Percentiles rank a stretch among this genome's conserved stretches.
Evolutionary conservation across 2,888 invertebrate genomes (phyloP).

Genomic region (Lycaena phlaeas): DNA sequence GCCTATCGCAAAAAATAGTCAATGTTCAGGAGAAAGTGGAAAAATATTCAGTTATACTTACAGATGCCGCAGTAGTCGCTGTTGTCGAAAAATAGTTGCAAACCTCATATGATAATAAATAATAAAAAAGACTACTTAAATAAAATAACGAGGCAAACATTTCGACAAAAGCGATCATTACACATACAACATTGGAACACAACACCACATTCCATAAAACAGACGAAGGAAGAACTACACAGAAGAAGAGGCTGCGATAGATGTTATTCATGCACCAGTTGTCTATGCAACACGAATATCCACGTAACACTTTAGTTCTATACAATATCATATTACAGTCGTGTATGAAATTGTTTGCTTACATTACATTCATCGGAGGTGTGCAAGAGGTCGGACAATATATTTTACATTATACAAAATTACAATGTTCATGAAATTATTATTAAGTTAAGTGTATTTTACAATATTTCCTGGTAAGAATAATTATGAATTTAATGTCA

Average conservation of each 20-base stretch:
- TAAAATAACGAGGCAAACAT: slow-evolving; percentile 10
- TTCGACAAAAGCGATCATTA: slow-evolving; percentile 57
- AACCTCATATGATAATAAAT: slow-evolving; percentile 3
- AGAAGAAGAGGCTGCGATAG: slow-evolving; percentile 41
- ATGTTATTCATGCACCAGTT: slow-evolving; percentile 68
- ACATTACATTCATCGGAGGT: slow-evolving; percentile 4
- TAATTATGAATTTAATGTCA: too few species aligned
- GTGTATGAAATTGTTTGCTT: slow-evolving; percentile 4
- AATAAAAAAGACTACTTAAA: background rate
- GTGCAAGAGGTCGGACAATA: slow-evolving; percentile 9
- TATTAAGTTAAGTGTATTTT: background rate
- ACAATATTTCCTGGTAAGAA: background rate
- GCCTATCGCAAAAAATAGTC: too few species aligned
- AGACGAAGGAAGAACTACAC: slow-evolving; percentile 24
- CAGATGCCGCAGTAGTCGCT: slow-evolving; percentile 33
- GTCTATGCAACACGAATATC: slow-evolving; percentile 32
- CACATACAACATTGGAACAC: slow-evolving; percentile 43
- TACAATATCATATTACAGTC: slow-evolving; percentile 14
- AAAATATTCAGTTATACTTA: slow-evolving; percentile 28
- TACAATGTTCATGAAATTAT: slow-evolving; percentile 3
- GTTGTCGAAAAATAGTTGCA: slow-evolving; percentile 36
- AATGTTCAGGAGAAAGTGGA: background rate
- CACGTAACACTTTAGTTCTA: slow-evolving; percentile 15
- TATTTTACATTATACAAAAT: slow-evolving; percentile 3
- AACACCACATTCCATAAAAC: slow-evolving; percentile 59